Evolutionary conservation across 2,797 vertebrate genomes (phyloP).

Genomic region (Percopsis omiscomaycus): DNA sequence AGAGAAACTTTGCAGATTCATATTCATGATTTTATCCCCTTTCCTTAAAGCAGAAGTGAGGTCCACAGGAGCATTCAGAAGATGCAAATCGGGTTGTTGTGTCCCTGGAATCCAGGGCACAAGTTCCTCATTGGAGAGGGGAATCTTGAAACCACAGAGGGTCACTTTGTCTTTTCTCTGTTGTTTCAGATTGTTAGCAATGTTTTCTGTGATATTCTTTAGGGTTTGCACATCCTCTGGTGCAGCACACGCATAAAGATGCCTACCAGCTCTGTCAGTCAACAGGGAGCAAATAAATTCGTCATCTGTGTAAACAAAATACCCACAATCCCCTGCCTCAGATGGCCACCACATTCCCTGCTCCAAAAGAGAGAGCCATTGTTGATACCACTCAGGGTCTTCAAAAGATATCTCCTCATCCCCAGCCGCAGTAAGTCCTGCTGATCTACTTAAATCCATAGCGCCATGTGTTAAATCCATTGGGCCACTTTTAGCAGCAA

Average conservation of each 20-base stretch:
- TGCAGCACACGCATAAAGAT: slow-evolving; percentile 87
- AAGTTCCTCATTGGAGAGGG: slow-evolving; percentile 77
- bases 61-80: slow-evolving; percentile 81
- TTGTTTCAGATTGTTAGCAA: slow-evolving; percentile 74
- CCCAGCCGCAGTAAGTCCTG: slow-evolving; percentile 63
- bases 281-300: slow-evolving; percentile 91
- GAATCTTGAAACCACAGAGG: slow-evolving; percentile 90
- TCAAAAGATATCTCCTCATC: slow-evolving; percentile 75
- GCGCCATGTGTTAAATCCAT: slow-evolving; percentile 80
- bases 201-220: slow-evolving; percentile 75
- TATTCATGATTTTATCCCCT: slow-evolving; percentile 87
- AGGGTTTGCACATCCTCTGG: slow-evolving; percentile 77
- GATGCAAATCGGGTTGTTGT: slow-evolving; percentile 59
- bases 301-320: slow-evolving; percentile 90
- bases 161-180: slow-evolving; percentile 78
- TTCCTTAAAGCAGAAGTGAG: slow-evolving; percentile 85
- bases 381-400: slow-evolving; percentile 86
- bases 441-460: slow-evolving; percentile 82
- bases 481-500: slow-evolving; percentile 80
- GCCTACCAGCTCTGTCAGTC: slow-evolving; percentile 88
- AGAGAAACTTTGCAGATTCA: slow-evolving; percentile 89
- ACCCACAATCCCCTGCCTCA: slow-evolving; percentile 89
- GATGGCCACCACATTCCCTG: slow-evolving; percentile 94
- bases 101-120: slow-evolving; percentile 75
- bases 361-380: slow-evolving; percentile 89